Evolutionary conservation across 2,888 invertebrate genomes (phyloP).

Genomic region (Abscondita cerata): DNA sequence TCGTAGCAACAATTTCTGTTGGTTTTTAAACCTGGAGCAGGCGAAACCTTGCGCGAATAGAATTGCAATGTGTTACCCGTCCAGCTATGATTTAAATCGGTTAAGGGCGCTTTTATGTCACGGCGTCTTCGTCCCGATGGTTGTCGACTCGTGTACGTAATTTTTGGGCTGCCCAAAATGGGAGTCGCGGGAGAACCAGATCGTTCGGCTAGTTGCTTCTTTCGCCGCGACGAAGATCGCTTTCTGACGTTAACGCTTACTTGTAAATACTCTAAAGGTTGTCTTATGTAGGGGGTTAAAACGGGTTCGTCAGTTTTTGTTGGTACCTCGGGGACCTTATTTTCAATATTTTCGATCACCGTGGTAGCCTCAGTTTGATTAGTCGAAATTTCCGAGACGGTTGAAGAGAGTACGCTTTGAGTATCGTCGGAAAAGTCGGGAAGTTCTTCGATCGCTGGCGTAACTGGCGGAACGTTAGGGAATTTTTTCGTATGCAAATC

Average conservation of each 20-base stretch:
- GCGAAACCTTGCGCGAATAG: conserved; percentile 64
- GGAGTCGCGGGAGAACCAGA: conserved; percentile 74
- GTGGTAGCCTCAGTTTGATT: conserved; percentile 72
- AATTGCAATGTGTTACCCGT: conserved; percentile 76
- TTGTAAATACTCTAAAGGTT: conserved; percentile 77
- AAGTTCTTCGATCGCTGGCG: conserved; percentile 70
- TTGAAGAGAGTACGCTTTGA: conserved; percentile 78
- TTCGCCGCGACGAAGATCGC: conserved; percentile 70
- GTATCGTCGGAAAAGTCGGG: conserved; percentile 71
- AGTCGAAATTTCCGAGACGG: conserved; percentile 75
- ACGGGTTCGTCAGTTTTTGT: conserved; percentile 60
- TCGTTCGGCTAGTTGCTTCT: conserved; percentile 69
- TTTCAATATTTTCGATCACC: conserved; percentile 59
- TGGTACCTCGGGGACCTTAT: conserved; percentile 56
- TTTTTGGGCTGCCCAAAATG: conserved; percentile 66
- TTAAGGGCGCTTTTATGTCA: conserved; percentile 62
- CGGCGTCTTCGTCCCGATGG: conserved; percentile 57
- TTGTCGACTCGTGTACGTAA: conserved; percentile 65
- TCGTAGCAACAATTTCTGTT: conserved; percentile 50
- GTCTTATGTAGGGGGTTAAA: conserved; percentile 71
- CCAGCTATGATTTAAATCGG: conserved; percentile 61
- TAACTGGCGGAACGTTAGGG: conserved; percentile 71
- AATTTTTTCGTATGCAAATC: conserved; percentile 59
- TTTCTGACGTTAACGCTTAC: conserved; percentile 72
- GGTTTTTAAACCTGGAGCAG: conserved; percentile 65